Percentiles rank a stretch among this genome's conserved stretches.
phyloP scores from a whole-genome alignment of 2,797 vertebrate species.

The Telmatherina bonti region DNA sequence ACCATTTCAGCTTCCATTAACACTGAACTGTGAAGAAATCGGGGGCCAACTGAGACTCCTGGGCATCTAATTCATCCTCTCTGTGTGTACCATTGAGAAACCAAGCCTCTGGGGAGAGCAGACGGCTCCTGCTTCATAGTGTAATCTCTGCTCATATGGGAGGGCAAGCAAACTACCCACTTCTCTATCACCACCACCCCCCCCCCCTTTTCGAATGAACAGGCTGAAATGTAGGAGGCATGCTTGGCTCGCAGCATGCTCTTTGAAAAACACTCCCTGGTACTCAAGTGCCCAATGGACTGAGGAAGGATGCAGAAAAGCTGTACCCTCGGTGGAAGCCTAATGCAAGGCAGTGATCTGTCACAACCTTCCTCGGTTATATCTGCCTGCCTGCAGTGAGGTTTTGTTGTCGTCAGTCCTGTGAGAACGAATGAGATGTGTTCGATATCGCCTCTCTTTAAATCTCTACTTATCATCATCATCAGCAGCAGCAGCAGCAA shows the following conservation, averaged over 20 bases:
- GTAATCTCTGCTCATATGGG: conserved; percentile 65
- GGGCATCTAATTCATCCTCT: conserved; percentile 67
- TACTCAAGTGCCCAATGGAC: conserved; percentile 47
- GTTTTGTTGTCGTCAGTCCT: neutral
- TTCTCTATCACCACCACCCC: neutral
- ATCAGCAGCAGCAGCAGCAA: too few species aligned
- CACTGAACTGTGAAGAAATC: conserved; percentile 50
- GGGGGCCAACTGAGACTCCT: conserved; percentile 42
- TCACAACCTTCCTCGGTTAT: conserved; percentile 8
- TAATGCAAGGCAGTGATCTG: conserved; percentile 34
- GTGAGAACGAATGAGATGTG: neutral
- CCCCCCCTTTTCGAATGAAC: conserved; percentile 29
- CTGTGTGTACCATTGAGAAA: conserved; percentile 56
- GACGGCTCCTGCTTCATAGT: conserved; percentile 59
- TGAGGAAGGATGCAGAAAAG: conserved; percentile 33
- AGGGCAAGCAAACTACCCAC: conserved; percentile 51
- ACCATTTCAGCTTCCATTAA: conserved; percentile 65
- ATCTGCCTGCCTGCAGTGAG: neutral
- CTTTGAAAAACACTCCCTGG: conserved; percentile 52
- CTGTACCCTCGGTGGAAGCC: conserved; percentile 2
- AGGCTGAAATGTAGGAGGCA: conserved; percentile 62
- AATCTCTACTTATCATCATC: neutral
- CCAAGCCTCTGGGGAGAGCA: conserved; percentile 58
- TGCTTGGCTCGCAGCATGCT: conserved; percentile 51
- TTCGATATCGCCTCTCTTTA: neutral